phyloP scores from a whole-genome alignment of 1,140 invertebrate genomes.

The Temnothorax curvispinosus region DNA sequence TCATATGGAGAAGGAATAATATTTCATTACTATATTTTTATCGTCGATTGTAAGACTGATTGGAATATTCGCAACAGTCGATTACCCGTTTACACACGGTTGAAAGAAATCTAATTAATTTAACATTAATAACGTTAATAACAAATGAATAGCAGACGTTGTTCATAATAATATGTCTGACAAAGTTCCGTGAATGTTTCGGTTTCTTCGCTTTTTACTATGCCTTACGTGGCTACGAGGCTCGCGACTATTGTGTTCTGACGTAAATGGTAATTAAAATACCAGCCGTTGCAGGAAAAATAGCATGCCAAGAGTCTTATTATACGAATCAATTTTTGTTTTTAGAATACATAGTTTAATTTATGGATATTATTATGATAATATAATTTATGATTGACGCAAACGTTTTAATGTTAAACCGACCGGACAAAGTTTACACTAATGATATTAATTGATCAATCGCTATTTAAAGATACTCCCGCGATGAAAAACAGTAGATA shows the following conservation, averaged over 20 bases:
- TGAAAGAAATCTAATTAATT: neutral
- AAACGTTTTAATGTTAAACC: neutral
- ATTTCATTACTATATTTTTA: neutral
- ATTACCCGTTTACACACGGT: too few relatives aligned
- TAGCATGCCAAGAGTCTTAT: constrained; percentile 20
- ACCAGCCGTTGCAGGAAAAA: neutral
- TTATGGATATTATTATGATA: neutral
- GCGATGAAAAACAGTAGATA: neutral
- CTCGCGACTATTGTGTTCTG: constrained; percentile 9
- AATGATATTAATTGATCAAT: neutral
- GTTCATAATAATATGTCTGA: neutral
- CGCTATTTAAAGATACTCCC: neutral
- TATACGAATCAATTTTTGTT: neutral
- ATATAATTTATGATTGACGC: constrained; percentile 16
- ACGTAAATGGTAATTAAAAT: constrained; percentile 55
- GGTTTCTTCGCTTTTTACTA: neutral
- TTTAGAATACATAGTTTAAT: constrained; percentile 1
- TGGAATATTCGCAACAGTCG: neutral
- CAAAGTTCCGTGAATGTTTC: neutral
- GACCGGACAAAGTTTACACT: neutral
- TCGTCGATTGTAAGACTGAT: neutral
- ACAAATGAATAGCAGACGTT: neutral
- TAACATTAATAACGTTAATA: neutral
- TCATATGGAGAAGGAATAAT: neutral
- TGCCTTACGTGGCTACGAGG: neutral